Conservation (phyloP, 2,888 invertebrate genomes). For the Glaucopsyche alexis region DNA sequence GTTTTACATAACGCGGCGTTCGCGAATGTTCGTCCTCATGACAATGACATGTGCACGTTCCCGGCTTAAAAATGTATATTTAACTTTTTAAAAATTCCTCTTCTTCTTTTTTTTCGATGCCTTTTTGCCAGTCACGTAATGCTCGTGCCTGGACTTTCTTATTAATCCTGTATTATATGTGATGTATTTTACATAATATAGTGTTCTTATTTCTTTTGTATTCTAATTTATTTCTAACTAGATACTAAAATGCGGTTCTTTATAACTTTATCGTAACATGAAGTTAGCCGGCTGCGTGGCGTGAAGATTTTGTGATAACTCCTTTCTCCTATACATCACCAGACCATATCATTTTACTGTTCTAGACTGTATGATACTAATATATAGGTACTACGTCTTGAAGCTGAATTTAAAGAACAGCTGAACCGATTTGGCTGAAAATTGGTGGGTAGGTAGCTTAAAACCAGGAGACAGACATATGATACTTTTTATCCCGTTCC, state of each 20-base stretch:
- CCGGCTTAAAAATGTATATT: slow-evolving; percentile 11
- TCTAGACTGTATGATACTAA: background rate
- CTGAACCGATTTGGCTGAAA: too few relatives aligned
- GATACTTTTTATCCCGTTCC: too few relatives aligned
- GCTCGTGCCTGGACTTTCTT: background rate
- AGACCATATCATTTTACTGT: slow-evolving; percentile 4
- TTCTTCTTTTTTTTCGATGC: slow-evolving; percentile 8
- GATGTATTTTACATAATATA: too few relatives aligned
- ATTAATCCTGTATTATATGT: too few relatives aligned
- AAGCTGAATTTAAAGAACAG: too few relatives aligned
- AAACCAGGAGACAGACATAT: too few relatives aligned
- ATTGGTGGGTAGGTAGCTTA: too few relatives aligned
- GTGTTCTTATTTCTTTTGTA: too few relatives aligned
- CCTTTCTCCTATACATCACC: background rate
- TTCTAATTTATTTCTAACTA: too few relatives aligned
- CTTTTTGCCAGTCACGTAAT: slow-evolving; percentile 13
- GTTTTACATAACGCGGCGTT: slow-evolving; percentile 15
- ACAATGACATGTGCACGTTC: slow-evolving; percentile 12
- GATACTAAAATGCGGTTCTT: too few relatives aligned
- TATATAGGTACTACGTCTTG: too few relatives aligned
- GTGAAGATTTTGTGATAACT: background rate
- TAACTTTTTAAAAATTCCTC: background rate
- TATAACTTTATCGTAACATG: background rate
- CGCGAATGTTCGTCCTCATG: background rate
- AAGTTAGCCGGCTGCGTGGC: background rate